phyloP scores from a whole-genome alignment of 2,888 invertebrate species.

The Rhyacophila evoluta region DNA sequence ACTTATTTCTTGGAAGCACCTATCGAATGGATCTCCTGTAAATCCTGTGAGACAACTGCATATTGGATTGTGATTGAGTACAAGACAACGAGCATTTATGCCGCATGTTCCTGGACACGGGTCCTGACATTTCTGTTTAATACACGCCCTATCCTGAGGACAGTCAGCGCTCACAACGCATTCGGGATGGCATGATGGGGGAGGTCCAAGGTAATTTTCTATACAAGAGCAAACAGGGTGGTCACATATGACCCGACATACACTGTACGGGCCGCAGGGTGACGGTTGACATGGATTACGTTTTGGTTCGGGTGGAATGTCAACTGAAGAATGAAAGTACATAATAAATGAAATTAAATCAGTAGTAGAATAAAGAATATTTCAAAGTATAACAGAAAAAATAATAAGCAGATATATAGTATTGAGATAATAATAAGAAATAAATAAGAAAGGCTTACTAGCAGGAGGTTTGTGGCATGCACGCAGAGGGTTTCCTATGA shows the following conservation, averaged over 20 bases:
- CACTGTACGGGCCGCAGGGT: conserved; percentile 84
- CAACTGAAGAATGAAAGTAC: conserved; percentile 55
- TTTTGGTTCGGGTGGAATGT: conserved; percentile 60
- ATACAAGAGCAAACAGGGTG: conserved; percentile 84
- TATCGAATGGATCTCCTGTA: conserved; percentile 82
- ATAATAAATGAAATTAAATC: conserved; percentile 48
- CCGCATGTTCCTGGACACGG: conserved; percentile 85
- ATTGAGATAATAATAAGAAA: conserved; percentile 28
- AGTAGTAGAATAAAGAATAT: conserved; percentile 58
- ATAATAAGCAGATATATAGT: conserved; percentile 23
- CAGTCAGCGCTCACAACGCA: conserved; percentile 85
- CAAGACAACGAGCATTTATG: conserved; percentile 81
- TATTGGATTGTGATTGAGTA: conserved; percentile 83
- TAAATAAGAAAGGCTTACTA: conserved; percentile 71
- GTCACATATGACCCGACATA: conserved; percentile 77
- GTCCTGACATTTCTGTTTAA: conserved; percentile 81
- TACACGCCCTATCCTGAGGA: conserved; percentile 79
- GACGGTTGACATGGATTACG: conserved; percentile 80
- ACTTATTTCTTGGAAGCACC: conserved; percentile 75
- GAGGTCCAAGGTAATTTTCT: conserved; percentile 78
- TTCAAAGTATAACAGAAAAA: conserved; percentile 31
- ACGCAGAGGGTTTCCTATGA: conserved; percentile 78
- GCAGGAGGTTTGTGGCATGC: conserved; percentile 71
- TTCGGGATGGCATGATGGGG: conserved; percentile 82
- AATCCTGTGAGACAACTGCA: conserved; percentile 79